Evolutionary conservation across 2,797 vertebrate species (phyloP).

Genomic region (Lophius americanus): DNA sequence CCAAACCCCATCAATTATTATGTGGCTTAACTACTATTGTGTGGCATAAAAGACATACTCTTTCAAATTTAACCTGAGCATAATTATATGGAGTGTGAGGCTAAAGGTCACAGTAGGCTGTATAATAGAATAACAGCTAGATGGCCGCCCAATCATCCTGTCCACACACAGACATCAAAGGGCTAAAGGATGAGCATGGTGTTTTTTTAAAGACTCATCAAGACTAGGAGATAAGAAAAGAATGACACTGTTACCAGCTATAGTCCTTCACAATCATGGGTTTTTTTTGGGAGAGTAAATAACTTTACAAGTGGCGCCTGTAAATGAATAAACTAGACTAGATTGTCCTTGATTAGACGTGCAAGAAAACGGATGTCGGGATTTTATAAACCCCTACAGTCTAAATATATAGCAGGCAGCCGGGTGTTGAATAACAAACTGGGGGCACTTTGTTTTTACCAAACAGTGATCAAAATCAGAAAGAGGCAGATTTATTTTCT

Average conservation of each 20-base stretch:
- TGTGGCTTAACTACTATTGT: slow-evolving; percentile 13
- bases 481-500: slow-evolving; percentile 13
- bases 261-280: slow-evolving; percentile 9
- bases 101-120: slow-evolving; percentile 56
- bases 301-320: background rate
- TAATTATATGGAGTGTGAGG: slow-evolving; percentile 6
- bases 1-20: background rate
- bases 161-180: slow-evolving; percentile 40
- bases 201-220: slow-evolving; percentile 56
- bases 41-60: slow-evolving; percentile 8
- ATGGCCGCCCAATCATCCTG: slow-evolving; percentile 51
- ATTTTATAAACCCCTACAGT: slow-evolving; percentile 19
- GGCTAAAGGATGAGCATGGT: slow-evolving; percentile 69
- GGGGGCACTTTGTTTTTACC: slow-evolving; percentile 8
- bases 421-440: slow-evolving; percentile 54
- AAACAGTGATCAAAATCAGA: slow-evolving; percentile 17
- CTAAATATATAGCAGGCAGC: slow-evolving; percentile 9
- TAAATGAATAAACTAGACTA: background rate
- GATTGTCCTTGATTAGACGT: background rate
- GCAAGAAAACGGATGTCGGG: slow-evolving; percentile 22
- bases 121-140: slow-evolving; percentile 58
- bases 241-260: slow-evolving; percentile 32
- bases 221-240: slow-evolving; percentile 46
- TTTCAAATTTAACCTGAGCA: slow-evolving; percentile 19
- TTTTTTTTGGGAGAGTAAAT: background rate